Evolutionary conservation across 2,113 vertebrate species (phyloP), one percentile per base, ranked within the genome.

Genomic region (Lepisosteus osseus): DNA sequence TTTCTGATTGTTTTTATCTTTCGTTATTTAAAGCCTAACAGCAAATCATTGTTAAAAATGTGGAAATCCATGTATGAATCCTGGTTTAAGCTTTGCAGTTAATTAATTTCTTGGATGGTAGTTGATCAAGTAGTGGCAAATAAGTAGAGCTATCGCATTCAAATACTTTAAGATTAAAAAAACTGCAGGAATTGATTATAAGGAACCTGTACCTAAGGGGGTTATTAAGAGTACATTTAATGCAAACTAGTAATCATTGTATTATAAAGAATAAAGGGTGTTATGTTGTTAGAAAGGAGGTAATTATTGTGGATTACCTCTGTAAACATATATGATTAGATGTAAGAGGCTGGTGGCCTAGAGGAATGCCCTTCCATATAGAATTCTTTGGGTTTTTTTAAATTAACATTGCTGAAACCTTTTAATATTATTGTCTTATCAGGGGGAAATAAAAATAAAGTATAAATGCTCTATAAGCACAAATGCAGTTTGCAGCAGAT

Each of bases 21-120:
- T 2, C 79, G 41, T 67, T 43, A 13, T 66, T 69, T 79, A 57
- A 69, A 14, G 1, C 65, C 67, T 55, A 40, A 44, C 17, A 70
- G 65, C 70, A 6, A 3, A 17, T 61, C 69, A 45, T 77, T 54
- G 8, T 11, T 3, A 70, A 68, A 70, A 73, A 80, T 76, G 74
- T 68, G 63, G 65, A 61, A 73, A 69, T n/a, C 13, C 54, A 4
- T 64, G 72, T 67, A 70, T 72, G 61, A 14, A 69, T 69, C 62
- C 54, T 44, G 74, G 44, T 45, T 59, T 67, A 61, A 42, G 57
- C 61, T 6, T 73, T 42, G 13, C 72, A 61, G 41, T 51, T 43
- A 71, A 51, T 3, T 61, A 63, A 40, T 54, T 71, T 17, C 13
- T 8, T 6, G 15, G 5, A 3, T 68, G 15, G 14, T 47, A 44